Evolutionary conservation across 2,797 vertebrate species (phyloP), one percentile per base, ranked within the genome.

Genomic region (Lacerta viridis): DNA sequence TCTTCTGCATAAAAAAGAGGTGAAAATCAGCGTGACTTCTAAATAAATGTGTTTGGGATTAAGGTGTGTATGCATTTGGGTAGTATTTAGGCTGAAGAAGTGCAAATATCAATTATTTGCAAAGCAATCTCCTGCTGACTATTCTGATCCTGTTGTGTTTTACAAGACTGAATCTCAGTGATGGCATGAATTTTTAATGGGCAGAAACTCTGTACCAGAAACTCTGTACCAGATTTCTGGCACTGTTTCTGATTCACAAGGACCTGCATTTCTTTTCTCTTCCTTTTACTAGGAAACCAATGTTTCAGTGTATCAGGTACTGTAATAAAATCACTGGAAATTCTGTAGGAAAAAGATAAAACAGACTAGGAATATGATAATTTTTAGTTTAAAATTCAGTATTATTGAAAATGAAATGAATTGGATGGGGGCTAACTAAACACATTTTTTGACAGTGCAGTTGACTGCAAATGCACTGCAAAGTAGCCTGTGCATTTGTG

Each of bases 161-260:
- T 75, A 82, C 59, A 82, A 82, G 61, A 87, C 29, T 43, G 75
- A 81, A 87, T 64, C 27, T 81, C 29, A 66, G 39, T 33, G n/a
- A 75, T 81, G 39, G 61, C 61, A 68, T 74, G 43, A 76, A 36
- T 36, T 50, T 85, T 85, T 64, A 59, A 75, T 66, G 23, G 41
- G 1, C 39, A 76, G 17, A 82, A 75, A 74, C 3, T 50, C 61
- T 87, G 72, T 76, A 5, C 39, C 80, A 87, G 59, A 66, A 75
- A 74, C 3, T 50, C 61, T 87, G 72, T 76, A 5, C 39, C 80
- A 87, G 59, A 66, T 2, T 46, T 66, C 69, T 75, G 39, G 23
- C 39, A 46, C 1, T 75, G 39, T 75, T 39, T 79, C 46, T 61
- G 9, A 81, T 81, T 74, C 20, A 81, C 27, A 64, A 81, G 29